Evolutionary conservation across 2,888 invertebrate species (phyloP).

Genomic region (Silvanus unidentatus): DNA sequence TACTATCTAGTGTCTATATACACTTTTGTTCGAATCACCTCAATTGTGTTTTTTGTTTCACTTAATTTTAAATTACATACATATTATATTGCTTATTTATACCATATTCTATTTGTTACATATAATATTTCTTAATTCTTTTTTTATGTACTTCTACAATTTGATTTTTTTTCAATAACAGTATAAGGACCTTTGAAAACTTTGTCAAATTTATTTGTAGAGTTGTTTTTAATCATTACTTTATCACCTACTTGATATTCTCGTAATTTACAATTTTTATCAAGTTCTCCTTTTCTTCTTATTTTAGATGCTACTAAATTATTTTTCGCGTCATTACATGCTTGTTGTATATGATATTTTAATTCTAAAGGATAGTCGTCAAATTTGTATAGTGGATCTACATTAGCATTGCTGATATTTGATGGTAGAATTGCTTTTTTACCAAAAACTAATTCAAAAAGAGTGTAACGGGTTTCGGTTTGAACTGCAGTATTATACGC

Average conservation of each 20-base stretch:
- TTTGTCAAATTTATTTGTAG: not conserved
- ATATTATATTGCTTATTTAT: too few relatives aligned
- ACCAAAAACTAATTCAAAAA: slow-evolving; percentile 17
- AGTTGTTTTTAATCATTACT: not conserved
- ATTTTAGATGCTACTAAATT: slow-evolving; percentile 11
- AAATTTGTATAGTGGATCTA: too few relatives aligned
- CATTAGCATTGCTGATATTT: too few relatives aligned
- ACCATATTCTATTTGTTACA: too few relatives aligned
- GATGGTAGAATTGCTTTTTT: too few relatives aligned
- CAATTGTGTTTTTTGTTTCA: too few relatives aligned
- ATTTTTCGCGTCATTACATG: slow-evolving; percentile 9
- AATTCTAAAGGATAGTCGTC: slow-evolving; percentile 4
- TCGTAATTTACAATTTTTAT: slow-evolving; percentile 1
- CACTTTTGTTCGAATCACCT: too few relatives aligned
- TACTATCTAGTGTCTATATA: too few relatives aligned
- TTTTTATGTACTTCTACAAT: slow-evolving; percentile 2
- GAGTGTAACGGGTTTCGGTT: slow-evolving; percentile 16
- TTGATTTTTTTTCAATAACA: not conserved
- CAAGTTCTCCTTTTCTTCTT: slow-evolving; percentile 6
- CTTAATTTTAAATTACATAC: too few relatives aligned
- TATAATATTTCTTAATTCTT: slow-evolving; percentile 4
- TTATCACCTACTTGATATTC: not conserved
- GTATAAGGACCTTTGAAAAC: not conserved
- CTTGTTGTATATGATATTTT: slow-evolving; percentile 7
- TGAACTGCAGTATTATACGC: slow-evolving; percentile 17